These are phyloP conservation scores for Busseola fusca DNA, from an alignment of 2,888 invertebrate genomes.

Conservation along the genomic window DNA sequence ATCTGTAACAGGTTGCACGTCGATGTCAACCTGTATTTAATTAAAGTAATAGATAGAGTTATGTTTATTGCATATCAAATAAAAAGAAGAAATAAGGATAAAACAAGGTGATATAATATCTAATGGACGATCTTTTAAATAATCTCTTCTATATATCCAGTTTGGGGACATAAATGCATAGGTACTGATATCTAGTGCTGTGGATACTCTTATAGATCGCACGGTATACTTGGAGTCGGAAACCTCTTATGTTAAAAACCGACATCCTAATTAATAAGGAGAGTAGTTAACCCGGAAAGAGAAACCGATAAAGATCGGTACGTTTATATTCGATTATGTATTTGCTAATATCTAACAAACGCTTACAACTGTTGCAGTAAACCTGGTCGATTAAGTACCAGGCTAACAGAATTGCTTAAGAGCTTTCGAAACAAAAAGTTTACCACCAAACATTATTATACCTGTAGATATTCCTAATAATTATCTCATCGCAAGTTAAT, in stretches of 20 bases:
- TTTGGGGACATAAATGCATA: too few relatives aligned
- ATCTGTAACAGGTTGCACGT: too few relatives aligned
- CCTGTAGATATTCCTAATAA: constrained; percentile 58
- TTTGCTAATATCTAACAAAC: neutral
- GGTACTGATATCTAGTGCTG: too few relatives aligned
- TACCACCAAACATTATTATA: constrained; percentile 29
- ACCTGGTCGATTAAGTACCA: constrained; percentile 45
- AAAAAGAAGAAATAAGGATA: too few relatives aligned
- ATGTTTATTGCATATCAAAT: too few relatives aligned
- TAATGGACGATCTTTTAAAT: too few relatives aligned
- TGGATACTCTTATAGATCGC: too few relatives aligned
- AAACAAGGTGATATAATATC: too few relatives aligned
- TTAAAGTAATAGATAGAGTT: too few relatives aligned
- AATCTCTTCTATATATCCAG: too few relatives aligned
- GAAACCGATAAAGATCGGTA: neutral
- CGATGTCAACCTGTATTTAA: too few relatives aligned
- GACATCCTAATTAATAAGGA: neutral
- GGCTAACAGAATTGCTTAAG: constrained; percentile 37
- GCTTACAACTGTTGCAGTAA: neutral
- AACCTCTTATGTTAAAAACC: neutral
- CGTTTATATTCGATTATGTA: neutral
- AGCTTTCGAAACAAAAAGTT: constrained; percentile 38
- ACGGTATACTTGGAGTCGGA: too few relatives aligned
- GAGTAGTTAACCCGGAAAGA: neutral
- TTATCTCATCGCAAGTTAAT: constrained; percentile 63